Evolutionary conservation across 2,888 invertebrate genomes (phyloP), one percentile per base, ranked within the genome.

Genomic region (Tridacna crocea): DNA sequence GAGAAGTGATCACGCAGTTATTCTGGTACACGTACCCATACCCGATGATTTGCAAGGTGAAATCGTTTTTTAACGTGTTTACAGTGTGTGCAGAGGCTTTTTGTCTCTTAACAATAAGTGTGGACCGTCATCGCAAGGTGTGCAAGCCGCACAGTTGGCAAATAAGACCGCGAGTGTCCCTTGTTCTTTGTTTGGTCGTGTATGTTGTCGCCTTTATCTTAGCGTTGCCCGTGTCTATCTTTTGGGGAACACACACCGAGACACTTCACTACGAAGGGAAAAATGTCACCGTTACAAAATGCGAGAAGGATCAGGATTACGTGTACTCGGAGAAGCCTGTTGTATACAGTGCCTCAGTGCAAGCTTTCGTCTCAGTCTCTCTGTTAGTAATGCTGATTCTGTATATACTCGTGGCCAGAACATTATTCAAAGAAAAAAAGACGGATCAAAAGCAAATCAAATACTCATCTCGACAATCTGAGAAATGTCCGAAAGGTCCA

Each of bases 41-140:
- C 17, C 61, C 70, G 1, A 27, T 65, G 48, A 1, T 86, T 19
- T 86, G 86, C 51, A 86, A 86, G 61, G 77, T 78, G 0, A 86
- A 86, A 24, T 86, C 86, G 8, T 82, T 83, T 82, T 86, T 83
- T 72, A 86, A 86, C 73, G 72, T 86, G 26, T 84, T 86, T 73
- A 86, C 86, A 17, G 86, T 86, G 8, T 70, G 65, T 22, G 85
- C 83, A 1, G 89, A 90, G 19, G 90, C 89, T 0, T 60, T 90
- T 11, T 87, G 87, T 68, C 81, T 91, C 15, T 77, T 90, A 11
- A 83, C 88, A 3, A 90, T 91, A 58, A 88, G 89, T 11, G 79
- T 90, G 13, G 91, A 91, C 65, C 77, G 92, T 8, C 91, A 88
- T 78, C 70, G 86, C 58, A 91, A 91, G 74, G 85, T 92, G 12